These are phyloP conservation scores for Rhineura floridana DNA, from an alignment of 2,113 vertebrate genomes.

Conservation along the genomic window DNA sequence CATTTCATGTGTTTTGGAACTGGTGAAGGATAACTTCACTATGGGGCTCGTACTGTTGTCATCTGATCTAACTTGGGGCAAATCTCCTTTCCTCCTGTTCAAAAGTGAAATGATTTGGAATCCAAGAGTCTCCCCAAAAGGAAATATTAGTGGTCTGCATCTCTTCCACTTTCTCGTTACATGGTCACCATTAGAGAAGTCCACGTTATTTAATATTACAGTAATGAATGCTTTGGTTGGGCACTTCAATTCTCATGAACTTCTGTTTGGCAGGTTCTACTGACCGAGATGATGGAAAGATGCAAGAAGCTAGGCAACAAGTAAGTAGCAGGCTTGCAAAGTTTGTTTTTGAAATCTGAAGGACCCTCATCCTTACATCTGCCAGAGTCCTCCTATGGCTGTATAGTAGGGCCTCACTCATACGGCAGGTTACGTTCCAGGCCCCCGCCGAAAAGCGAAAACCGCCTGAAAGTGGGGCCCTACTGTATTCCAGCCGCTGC, in stretches of 20 bases:
- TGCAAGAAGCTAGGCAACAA: constrained; percentile 96
- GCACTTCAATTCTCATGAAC: constrained; percentile 37
- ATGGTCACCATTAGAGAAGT: too few relatives aligned
- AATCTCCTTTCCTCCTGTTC: not conserved
- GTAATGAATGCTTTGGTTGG: constrained; percentile 8
- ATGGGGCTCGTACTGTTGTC: not conserved
- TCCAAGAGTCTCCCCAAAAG: not conserved
- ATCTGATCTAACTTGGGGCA: not conserved
- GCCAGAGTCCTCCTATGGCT: too few relatives aligned
- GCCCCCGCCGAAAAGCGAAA: too few relatives aligned
- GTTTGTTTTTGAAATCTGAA: not conserved
- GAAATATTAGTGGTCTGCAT: not conserved
- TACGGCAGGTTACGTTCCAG: too few relatives aligned
- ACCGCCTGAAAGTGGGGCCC: too few relatives aligned
- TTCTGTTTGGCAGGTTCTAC: constrained; percentile 78
- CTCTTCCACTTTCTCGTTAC: not conserved
- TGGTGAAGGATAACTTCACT: too few relatives aligned
- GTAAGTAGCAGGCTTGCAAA: constrained; percentile 77
- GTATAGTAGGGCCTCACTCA: too few relatives aligned
- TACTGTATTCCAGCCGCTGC: too few relatives aligned
- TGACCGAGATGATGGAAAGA: constrained; percentile 97
- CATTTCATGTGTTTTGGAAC: too few relatives aligned
- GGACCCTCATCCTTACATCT: not conserved
- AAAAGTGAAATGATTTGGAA: not conserved
- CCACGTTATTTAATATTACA: not conserved